phyloP scores from a whole-genome alignment of 2,888 invertebrate genomes.

The Cataglyphis albicans region DNA sequence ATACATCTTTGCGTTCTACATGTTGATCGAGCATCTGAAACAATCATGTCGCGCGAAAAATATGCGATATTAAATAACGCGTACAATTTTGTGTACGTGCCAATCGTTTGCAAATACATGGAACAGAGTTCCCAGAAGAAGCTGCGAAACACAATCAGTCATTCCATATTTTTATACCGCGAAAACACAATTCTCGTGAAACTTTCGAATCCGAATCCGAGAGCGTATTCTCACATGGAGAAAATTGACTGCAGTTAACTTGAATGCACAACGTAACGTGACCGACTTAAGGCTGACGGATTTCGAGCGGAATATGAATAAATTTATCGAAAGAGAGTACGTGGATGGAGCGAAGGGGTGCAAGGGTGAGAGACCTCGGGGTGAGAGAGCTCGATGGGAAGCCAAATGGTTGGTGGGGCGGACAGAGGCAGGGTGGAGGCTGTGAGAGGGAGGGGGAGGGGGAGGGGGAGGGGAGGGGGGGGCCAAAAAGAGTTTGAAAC shows the following conservation, averaged over 20 bases:
- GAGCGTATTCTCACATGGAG: slow-evolving; percentile 31
- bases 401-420: slow-evolving; percentile 58
- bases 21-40: neutral
- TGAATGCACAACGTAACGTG: slow-evolving; percentile 43
- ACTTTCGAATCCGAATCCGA: slow-evolving; percentile 24
- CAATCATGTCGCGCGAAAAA: neutral
- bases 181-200: slow-evolving; percentile 44
- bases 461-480: no score
- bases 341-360: slow-evolving; percentile 69
- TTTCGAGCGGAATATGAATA: slow-evolving; percentile 81
- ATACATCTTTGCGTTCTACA: neutral
- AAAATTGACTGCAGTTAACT: slow-evolving; percentile 56
- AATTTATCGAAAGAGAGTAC: slow-evolving; percentile 79
- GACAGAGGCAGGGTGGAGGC: slow-evolving; percentile 28
- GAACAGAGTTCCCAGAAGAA: neutral
- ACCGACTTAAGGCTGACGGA: slow-evolving; percentile 67
- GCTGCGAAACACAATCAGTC: slow-evolving; percentile 31
- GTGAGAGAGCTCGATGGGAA: slow-evolving; percentile 64
- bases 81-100: neutral
- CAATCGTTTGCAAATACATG: neutral
- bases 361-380: slow-evolving; percentile 54
- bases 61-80: neutral
- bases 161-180: slow-evolving; percentile 43
- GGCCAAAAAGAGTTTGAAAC: slow-evolving; percentile 85
- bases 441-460: slow-evolving; percentile 57